phyloP scores from a whole-genome alignment of 1,140 invertebrate species.

The Drosophila kanapiae region DNA sequence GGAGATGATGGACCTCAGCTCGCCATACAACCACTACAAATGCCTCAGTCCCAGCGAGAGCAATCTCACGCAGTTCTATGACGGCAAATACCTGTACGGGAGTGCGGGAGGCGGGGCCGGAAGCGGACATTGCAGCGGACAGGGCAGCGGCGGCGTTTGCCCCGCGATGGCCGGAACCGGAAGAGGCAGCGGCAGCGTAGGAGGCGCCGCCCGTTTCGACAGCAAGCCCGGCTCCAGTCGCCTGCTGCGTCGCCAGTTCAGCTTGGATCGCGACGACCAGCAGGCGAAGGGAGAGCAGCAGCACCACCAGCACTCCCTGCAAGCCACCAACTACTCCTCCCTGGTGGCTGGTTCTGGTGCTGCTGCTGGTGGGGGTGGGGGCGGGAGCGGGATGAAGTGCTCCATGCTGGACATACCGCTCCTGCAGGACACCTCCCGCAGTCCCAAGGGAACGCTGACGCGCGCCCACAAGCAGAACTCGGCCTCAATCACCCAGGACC shows the following conservation, averaged over 20 bases:
- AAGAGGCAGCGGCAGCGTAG: slow-evolving; percentile 5
- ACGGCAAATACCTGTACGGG: slow-evolving; percentile 81
- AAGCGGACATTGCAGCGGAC: slow-evolving; percentile 23
- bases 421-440: slow-evolving; percentile 71
- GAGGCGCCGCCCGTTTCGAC: slow-evolving; percentile 56
- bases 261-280: slow-evolving; percentile 88
- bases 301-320: slow-evolving; percentile 75
- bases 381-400: slow-evolving; percentile 38
- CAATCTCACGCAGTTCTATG: slow-evolving; percentile 85
- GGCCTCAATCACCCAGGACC: slow-evolving; percentile 89
- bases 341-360: slow-evolving; percentile 55
- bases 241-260: slow-evolving; percentile 89
- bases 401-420: slow-evolving; percentile 78
- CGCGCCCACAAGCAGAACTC: slow-evolving; percentile 90
- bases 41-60: slow-evolving; percentile 90
- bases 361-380: slow-evolving; percentile 31
- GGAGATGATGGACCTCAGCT: slow-evolving; percentile 88
- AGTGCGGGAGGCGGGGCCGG: slow-evolving; percentile 30
- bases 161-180: slow-evolving; percentile 46
- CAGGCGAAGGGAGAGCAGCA: slow-evolving; percentile 73
- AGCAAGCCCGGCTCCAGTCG: slow-evolving; percentile 85
- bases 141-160: slow-evolving; percentile 49
- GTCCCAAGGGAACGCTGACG: slow-evolving; percentile 73
- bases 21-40: slow-evolving; percentile 90
- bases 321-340: slow-evolving; percentile 64